These are phyloP conservation scores for Drosophila lowei DNA, from an alignment of 1,140 invertebrate species.

Conservation along the genomic window DNA sequence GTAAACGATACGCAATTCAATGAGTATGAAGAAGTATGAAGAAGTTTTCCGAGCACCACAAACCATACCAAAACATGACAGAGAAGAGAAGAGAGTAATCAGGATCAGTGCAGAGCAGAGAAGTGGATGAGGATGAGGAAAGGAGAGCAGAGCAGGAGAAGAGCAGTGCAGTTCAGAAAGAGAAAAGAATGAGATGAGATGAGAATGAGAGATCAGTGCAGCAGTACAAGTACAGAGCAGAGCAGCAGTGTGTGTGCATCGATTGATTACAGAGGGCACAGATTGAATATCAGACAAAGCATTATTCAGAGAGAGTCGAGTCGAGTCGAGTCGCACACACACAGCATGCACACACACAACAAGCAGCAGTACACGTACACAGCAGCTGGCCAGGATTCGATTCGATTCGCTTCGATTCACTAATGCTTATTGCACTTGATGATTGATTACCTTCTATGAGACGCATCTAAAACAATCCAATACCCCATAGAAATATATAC, in stretches of 20 bases:
- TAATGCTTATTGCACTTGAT: slow-evolving; percentile 36
- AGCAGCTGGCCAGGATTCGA: slow-evolving; percentile 68
- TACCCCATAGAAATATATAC: slow-evolving; percentile 62
- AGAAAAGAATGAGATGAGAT: slow-evolving; percentile 15
- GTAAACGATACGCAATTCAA: slow-evolving; percentile 80
- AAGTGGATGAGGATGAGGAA: slow-evolving; percentile 43
- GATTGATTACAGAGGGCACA: no score
- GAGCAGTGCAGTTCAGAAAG: slow-evolving; percentile 22
- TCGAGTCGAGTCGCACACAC: slow-evolving; percentile 8
- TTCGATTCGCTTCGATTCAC: slow-evolving; percentile 39
- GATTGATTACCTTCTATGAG: slow-evolving; percentile 37
- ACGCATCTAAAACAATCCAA: slow-evolving; percentile 52
- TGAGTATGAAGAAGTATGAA: slow-evolving; percentile 66
- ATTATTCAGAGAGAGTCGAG: slow-evolving; percentile 30
- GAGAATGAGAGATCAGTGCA: slow-evolving; percentile 21
- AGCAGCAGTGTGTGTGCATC: slow-evolving; percentile 29
- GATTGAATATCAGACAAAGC: slow-evolving; percentile 19
- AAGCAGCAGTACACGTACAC: slow-evolving; percentile 62
- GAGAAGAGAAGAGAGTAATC: slow-evolving; percentile 50
- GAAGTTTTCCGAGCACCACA: slow-evolving; percentile 77
- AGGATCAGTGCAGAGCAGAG: slow-evolving; percentile 69
- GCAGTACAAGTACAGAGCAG: slow-evolving; percentile 27
- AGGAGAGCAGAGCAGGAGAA: slow-evolving; percentile 43
- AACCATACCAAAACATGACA: slow-evolving; percentile 71
- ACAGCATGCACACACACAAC: slow-evolving; percentile 28